Conservation (phyloP, 2,888 invertebrate genomes). For the Drosophila infuscata region DNA sequence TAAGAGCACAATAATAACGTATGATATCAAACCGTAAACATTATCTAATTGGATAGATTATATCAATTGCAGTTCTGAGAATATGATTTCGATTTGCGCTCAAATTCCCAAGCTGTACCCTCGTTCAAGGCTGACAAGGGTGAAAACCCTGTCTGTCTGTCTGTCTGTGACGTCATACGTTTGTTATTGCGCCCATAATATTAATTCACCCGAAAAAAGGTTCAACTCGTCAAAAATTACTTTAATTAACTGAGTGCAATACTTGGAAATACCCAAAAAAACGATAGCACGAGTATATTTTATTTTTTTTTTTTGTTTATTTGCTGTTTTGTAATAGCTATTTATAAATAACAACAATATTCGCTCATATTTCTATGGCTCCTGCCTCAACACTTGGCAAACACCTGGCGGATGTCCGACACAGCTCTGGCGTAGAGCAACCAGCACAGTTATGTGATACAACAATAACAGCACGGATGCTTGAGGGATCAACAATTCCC, state of each 20-base stretch:
- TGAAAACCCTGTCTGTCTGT: conserved; percentile 33
- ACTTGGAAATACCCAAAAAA: conserved; percentile 23
- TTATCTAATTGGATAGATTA: not conserved
- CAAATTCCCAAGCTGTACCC: conserved; percentile 5
- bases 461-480: conserved; percentile 26
- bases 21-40: not conserved
- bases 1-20: not conserved
- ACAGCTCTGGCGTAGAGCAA: conserved; percentile 37
- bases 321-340: conserved; percentile 7
- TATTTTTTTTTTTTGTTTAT: conserved; percentile 22
- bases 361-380: conserved; percentile 14
- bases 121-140: conserved; percentile 46
- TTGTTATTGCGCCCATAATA: not conserved
- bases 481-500: conserved; percentile 12
- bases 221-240: conserved; percentile 4
- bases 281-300: conserved; percentile 3
- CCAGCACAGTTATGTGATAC: conserved; percentile 24
- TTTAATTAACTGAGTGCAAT: conserved; percentile 69
- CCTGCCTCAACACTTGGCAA: conserved; percentile 26
- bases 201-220: conserved; percentile 12
- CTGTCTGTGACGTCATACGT: conserved; percentile 49
- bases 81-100: not conserved
- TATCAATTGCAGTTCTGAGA: not conserved
- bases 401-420: conserved; percentile 57
- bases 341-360: conserved; percentile 6